phyloP scores from a whole-genome alignment of 2,888 invertebrate species.

The Drosophila conformis region DNA sequence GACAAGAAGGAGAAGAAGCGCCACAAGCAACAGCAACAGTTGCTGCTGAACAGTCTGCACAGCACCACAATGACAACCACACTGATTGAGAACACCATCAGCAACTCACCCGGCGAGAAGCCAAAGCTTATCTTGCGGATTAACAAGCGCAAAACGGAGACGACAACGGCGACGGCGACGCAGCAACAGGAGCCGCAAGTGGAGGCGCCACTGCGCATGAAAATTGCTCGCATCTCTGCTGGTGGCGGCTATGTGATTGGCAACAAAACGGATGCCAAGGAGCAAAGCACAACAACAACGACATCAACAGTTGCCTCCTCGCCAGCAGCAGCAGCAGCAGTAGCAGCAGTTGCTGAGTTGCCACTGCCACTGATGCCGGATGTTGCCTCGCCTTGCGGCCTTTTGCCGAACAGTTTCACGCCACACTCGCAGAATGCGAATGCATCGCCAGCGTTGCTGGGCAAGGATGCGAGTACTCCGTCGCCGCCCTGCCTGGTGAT shows the following conservation, averaged over 20 bases:
- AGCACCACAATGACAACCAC: constrained; percentile 79
- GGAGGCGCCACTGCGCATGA: constrained; percentile 91
- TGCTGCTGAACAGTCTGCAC: constrained; percentile 73
- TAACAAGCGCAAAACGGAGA: constrained; percentile 83
- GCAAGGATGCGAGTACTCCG: constrained; percentile 78
- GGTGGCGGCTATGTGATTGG: constrained; percentile 87
- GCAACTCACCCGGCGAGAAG: constrained; percentile 85
- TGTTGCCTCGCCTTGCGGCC: constrained; percentile 43
- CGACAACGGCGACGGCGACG: constrained; percentile 25
- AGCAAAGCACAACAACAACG: constrained; percentile 13
- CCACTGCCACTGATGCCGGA: constrained; percentile 41
- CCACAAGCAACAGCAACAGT: constrained; percentile 84
- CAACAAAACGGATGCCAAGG: constrained; percentile 58
- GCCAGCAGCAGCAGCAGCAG: constrained; percentile 28
- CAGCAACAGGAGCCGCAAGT: constrained; percentile 26
- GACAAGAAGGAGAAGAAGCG: constrained; percentile 87
- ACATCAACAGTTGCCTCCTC: constrained; percentile 18
- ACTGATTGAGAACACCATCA: constrained; percentile 85
- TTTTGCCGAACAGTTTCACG: constrained; percentile 59
- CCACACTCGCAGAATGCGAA: constrained; percentile 73
- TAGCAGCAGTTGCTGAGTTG: constrained; percentile 25
- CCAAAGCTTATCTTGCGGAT: constrained; percentile 92
- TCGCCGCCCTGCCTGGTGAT: constrained; percentile 80
- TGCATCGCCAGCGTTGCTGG: constrained; percentile 63
- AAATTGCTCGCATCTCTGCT: constrained; percentile 92